Conservation (phyloP, 2,888 invertebrate species). For the Drosophila anceps region DNA sequence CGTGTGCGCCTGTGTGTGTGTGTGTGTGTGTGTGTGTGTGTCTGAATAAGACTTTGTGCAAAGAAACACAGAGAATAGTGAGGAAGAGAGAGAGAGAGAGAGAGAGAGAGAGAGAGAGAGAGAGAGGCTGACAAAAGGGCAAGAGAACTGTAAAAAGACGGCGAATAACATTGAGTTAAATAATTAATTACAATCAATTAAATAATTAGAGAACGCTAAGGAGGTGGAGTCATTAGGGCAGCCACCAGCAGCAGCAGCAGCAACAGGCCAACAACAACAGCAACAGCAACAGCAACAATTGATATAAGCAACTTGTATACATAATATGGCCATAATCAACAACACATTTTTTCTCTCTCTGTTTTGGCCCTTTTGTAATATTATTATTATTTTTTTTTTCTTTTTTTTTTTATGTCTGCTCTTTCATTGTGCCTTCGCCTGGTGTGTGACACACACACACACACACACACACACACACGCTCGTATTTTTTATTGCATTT, state of each 20-base stretch:
- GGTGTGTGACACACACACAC: constrained; percentile 16
- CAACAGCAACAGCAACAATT: constrained; percentile 13
- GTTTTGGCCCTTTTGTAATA: constrained; percentile 5
- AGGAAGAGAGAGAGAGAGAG: not conserved
- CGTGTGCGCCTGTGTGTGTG: not conserved
- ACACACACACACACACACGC: constrained; percentile 8
- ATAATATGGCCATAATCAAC: constrained; percentile 74
- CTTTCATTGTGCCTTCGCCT: constrained; percentile 30
- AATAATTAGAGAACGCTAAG: constrained; percentile 78
- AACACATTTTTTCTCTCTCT: constrained; percentile 33
- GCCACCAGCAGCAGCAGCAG: constrained; percentile 14
- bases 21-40: constrained; percentile 1
- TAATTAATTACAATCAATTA: constrained; percentile 84
- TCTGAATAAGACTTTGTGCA: constrained; percentile 11
- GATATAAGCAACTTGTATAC: constrained; percentile 60
- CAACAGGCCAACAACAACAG: constrained; percentile 19
- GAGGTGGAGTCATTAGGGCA: constrained; percentile 64
- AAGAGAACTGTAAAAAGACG: constrained; percentile 57
- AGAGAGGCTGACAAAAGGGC: constrained; percentile 9
- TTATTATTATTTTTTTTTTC: constrained; percentile 8
- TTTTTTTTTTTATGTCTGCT: constrained; percentile 24
- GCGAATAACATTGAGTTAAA: constrained; percentile 67
- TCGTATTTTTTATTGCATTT: constrained; percentile 67
- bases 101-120: not conserved
- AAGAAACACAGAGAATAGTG: not conserved